Evolutionary conservation across 2,113 vertebrate genomes (phyloP).

Genomic region (Lepus timidus): DNA sequence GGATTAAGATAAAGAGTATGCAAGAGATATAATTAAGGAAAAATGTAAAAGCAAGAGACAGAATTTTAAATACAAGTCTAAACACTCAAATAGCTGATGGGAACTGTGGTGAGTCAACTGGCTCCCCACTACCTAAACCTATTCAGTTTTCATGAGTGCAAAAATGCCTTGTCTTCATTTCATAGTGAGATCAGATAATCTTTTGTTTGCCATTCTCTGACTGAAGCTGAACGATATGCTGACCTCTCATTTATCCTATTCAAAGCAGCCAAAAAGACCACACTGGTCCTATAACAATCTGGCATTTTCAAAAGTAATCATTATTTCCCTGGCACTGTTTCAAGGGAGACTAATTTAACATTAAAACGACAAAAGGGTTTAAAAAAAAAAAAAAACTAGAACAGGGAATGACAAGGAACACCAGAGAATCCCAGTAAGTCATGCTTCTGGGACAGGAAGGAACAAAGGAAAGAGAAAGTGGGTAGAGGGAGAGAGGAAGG

Average conservation of each 20-base stretch:
- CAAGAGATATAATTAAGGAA: slow-evolving; percentile 81
- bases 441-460: slow-evolving; percentile 40
- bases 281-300: background rate
- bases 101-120: slow-evolving; percentile 68
- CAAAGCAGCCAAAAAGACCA: slow-evolving; percentile 40
- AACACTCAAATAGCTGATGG: slow-evolving; percentile 67
- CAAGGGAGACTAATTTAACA: slow-evolving; percentile 27
- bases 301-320: slow-evolving; percentile 46
- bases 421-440: background rate
- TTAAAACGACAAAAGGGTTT: slow-evolving; percentile 40
- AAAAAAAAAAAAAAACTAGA: background rate
- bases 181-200: slow-evolving; percentile 65
- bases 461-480: background rate
- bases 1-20: slow-evolving; percentile 81
- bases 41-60: slow-evolving; percentile 78
- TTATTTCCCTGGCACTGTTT: slow-evolving; percentile 51
- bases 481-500: background rate
- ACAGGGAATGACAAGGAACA: slow-evolving; percentile 45
- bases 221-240: slow-evolving; percentile 12
- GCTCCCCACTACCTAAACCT: background rate
- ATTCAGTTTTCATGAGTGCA: slow-evolving; percentile 56
- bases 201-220: slow-evolving; percentile 12
- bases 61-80: slow-evolving; percentile 78
- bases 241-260: slow-evolving; percentile 16
- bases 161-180: slow-evolving; percentile 65